phyloP scores from a whole-genome alignment of 2,113 vertebrate species.

The Malurus cyaneus region DNA sequence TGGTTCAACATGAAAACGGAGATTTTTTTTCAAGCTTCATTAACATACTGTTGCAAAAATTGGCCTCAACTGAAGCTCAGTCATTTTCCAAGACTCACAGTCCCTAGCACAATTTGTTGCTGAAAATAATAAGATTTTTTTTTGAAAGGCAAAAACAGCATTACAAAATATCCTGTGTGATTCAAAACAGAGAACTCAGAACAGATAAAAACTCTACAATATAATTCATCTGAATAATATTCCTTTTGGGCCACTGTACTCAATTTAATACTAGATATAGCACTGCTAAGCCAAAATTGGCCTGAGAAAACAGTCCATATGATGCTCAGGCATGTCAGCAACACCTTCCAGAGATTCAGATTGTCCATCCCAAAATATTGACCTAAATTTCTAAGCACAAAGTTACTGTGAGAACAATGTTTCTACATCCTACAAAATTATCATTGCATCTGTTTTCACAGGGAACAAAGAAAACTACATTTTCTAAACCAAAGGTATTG shows the following conservation, averaged over 20 bases:
- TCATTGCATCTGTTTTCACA: neutral
- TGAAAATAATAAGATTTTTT: neutral
- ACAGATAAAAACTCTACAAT: neutral
- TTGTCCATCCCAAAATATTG: neutral
- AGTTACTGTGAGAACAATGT: neutral
- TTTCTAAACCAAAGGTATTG: neutral
- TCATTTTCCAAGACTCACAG: conserved; percentile 18
- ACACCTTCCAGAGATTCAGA: neutral
- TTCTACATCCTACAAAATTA: neutral
- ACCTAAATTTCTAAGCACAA: neutral
- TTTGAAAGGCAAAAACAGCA: neutral
- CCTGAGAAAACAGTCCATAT: neutral
- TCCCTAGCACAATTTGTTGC: neutral
- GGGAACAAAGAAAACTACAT: neutral
- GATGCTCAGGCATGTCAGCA: neutral
- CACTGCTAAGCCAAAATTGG: neutral
- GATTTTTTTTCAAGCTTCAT: conserved; percentile 41
- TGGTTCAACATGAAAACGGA: conserved; percentile 43
- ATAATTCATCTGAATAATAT: neutral
- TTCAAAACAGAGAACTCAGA: neutral
- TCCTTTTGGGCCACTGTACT: neutral
- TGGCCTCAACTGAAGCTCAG: conserved; percentile 25
- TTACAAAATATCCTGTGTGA: neutral
- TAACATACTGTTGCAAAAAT: conserved; percentile 42
- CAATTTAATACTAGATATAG: neutral